Base-by-base conservation (phyloP, 2,113 vertebrate genomes). In the Misgurnus anguillicaudatus region DNA sequence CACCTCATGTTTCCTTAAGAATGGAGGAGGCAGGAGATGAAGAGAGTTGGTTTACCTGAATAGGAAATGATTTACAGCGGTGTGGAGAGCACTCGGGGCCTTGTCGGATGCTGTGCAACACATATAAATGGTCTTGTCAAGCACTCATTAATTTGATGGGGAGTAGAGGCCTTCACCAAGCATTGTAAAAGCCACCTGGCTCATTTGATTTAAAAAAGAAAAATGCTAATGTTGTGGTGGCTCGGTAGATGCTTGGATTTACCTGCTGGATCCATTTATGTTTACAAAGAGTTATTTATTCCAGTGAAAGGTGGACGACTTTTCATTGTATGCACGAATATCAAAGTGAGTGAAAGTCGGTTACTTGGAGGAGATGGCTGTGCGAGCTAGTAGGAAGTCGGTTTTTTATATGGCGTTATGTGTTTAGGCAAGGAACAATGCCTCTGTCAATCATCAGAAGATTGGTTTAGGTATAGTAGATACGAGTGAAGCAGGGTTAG, bases 81-180 rank as follows among this genome's bases (percentile, higher is more conserved):
- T n/a, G 21, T 14, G 48, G 58, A 78, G 71, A 75, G 60, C 39
- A 78, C 79, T 81, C 75, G 71, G 58, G 19, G 60, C 62, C 73
- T 79, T 45, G 68, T 64, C 31, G 36, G 70, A 48, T 75, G 58
- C 63, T 79, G 70, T 61, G 62, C 21, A 82, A 81, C 66, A 48
- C 61, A 68, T 75, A 79, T 79, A 79, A 78, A 84, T 79, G 71
- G n/a, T 47, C 31, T 57, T 76, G 60, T 82, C 80, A 67, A 82
- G 76, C 42, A 58, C 64, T 53, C 41, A 79, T 78, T 82, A 58
- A 71, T 84, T 79, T 84, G 71, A 62, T 67, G 65, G 39, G 41
- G 64, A 38, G 64, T 55, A 69, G 24, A 68, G 70, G 38, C 76
- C 39, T 78, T 84, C 39, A 61, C 53, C 9, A 82, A 39, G 71